A percentile compares a stretch with the other conserved stretches of the same genome.
Conservation (phyloP, 1,140 invertebrate species). For the Papilio glaucus region DNA sequence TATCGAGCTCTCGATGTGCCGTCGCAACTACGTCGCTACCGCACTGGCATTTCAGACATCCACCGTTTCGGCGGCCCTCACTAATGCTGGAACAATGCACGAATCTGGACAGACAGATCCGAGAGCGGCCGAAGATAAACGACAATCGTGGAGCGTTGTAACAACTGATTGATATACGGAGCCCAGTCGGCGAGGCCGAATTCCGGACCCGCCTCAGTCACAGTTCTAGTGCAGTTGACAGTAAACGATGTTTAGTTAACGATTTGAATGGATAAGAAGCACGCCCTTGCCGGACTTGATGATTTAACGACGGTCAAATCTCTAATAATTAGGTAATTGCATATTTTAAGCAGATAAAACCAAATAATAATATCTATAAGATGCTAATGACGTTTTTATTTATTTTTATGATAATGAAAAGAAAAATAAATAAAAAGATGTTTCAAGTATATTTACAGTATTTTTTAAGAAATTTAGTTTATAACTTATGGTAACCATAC, state of each 20-base stretch:
- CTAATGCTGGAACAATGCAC: slow-evolving; percentile 82
- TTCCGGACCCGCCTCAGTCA: slow-evolving; percentile 78
- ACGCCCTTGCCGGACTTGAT: slow-evolving; percentile 52
- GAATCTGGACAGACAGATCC: slow-evolving; percentile 79
- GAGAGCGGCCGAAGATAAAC: slow-evolving; percentile 78
- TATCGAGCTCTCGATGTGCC: slow-evolving; percentile 72
- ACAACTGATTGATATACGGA: slow-evolving; percentile 82
- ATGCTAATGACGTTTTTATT: no score
- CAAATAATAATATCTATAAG: no score
- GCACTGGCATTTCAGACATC: slow-evolving; percentile 78
- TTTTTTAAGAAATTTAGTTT: no score
- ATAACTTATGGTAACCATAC: no score
- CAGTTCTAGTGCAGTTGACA: slow-evolving; percentile 78
- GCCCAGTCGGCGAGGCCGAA: slow-evolving; percentile 61
- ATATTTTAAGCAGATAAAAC: slow-evolving; percentile 30
- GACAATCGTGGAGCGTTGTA: slow-evolving; percentile 79
- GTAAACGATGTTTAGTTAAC: slow-evolving; percentile 77
- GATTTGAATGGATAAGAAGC: slow-evolving; percentile 59
- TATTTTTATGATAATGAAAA: no score
- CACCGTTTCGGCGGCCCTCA: slow-evolving; percentile 73
- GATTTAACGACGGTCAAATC: slow-evolving; percentile 49
- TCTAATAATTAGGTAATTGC: not conserved
- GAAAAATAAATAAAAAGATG: no score
- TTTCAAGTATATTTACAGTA: no score
- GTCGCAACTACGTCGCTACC: slow-evolving; percentile 65